Percentiles rank a stretch among this genome's conserved stretches.
Evolutionary conservation across 2,113 vertebrate genomes (phyloP).

Genomic region (Ellobius talpinus): DNA sequence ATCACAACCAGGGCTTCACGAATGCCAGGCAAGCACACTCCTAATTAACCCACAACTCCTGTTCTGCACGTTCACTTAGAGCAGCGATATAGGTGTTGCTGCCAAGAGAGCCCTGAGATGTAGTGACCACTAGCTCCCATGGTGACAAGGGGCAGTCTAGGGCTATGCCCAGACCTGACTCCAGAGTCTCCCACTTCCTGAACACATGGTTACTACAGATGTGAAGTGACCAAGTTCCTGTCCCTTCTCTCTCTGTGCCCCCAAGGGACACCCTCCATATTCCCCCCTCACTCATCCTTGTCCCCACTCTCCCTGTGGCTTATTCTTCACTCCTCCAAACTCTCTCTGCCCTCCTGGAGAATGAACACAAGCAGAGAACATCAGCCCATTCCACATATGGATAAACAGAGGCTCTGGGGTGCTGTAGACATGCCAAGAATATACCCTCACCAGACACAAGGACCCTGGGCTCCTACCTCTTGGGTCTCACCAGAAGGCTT

Average conservation of each 20-base stretch:
- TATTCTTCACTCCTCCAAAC: too few species aligned
- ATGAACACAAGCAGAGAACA: not conserved
- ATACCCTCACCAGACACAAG: rapidly evolving
- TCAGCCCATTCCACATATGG: not conserved
- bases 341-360: not conserved
- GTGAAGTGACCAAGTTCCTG: not conserved
- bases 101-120: not conserved
- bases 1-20: not conserved
- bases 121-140: rapidly evolving
- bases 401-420: not conserved
- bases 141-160: not conserved
- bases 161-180: too few species aligned
- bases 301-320: not conserved
- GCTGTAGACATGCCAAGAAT: not conserved
- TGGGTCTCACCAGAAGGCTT: not conserved
- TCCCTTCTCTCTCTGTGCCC: not conserved
- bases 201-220: not conserved
- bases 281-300: not conserved
- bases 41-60: not conserved
- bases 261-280: not conserved
- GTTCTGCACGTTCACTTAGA: not conserved
- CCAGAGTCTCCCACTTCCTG: too few species aligned
- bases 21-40: not conserved
- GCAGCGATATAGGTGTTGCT: not conserved
- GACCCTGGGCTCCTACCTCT: not conserved